Evolutionary conservation across 2,888 invertebrate species (phyloP).

Genomic region (Allolobophora icterica): DNA sequence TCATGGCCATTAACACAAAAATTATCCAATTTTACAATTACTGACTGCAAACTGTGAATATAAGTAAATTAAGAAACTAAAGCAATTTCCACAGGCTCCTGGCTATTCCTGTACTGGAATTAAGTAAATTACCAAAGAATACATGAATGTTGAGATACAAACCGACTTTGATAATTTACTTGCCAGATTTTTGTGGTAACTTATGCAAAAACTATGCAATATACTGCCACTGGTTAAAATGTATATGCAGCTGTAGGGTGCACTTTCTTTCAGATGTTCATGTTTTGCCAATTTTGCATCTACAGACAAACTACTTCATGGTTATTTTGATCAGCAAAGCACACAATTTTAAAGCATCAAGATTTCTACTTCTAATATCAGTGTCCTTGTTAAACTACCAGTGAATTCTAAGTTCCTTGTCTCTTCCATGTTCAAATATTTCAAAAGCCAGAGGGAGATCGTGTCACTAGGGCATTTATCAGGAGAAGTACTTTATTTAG

Average conservation of each 20-base stretch:
- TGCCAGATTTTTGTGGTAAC: not conserved
- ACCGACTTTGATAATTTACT: not conserved
- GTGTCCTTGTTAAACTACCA: not conserved
- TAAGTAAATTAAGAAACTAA: not conserved
- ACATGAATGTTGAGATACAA: not conserved
- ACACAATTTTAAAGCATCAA: conserved; percentile 1
- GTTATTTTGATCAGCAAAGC: conserved; percentile 3
- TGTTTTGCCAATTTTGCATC: not conserved
- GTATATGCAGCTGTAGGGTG: not conserved
- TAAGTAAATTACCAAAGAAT: not conserved
- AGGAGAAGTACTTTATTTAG: not conserved
- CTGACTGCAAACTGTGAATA: not conserved
- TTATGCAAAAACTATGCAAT: not conserved
- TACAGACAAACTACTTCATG: not conserved
- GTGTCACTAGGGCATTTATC: not conserved
- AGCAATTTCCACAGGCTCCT: not conserved
- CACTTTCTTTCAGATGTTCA: not conserved
- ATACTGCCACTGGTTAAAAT: not conserved
- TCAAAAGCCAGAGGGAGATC: not conserved
- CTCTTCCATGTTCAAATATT: no score
- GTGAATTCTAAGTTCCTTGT: not conserved
- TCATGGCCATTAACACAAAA: not conserved
- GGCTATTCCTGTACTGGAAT: not conserved
- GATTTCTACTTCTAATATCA: not conserved
- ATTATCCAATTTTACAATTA: conserved; percentile 3